Percentiles rank a stretch among this genome's conserved stretches.
Conservation (phyloP, 2,888 invertebrate genomes). For the Trichacis sp. region DNA sequence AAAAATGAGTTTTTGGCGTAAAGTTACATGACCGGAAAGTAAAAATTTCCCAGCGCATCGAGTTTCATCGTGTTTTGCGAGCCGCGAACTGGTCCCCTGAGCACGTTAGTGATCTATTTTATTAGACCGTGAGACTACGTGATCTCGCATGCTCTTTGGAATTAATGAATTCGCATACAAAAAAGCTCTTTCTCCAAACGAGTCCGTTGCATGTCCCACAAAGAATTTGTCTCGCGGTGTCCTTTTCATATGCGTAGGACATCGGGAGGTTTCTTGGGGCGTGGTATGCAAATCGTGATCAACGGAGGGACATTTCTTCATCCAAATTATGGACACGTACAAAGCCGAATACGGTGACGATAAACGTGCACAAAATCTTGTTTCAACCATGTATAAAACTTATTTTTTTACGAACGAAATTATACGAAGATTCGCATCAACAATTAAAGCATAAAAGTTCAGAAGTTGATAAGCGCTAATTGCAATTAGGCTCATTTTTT, state of each 20-base stretch:
- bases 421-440: no score
- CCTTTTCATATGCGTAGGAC: slow-evolving; percentile 39
- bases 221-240: slow-evolving; percentile 51
- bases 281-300: slow-evolving; percentile 57
- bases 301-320: slow-evolving; percentile 25
- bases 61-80: slow-evolving; percentile 1
- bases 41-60: slow-evolving; percentile 1
- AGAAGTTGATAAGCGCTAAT: no score
- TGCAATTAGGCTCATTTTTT: no score
- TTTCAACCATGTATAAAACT: no score
- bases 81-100: slow-evolving; percentile 28
- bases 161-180: slow-evolving; percentile 56
- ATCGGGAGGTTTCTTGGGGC: slow-evolving; percentile 48
- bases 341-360: neutral
- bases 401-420: no score
- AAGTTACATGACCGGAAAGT: neutral
- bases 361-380: no score
- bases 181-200: slow-evolving; percentile 33
- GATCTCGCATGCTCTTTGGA: slow-evolving; percentile 55
- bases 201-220: slow-evolving; percentile 40
- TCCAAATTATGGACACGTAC: neutral
- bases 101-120: slow-evolving; percentile 42
- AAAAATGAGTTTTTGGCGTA: slow-evolving; percentile 26
- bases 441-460: no score
- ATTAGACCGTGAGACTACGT: slow-evolving; percentile 49